Conservation (phyloP, 2,797 vertebrate species). For the Sebastiscus tertius region DNA sequence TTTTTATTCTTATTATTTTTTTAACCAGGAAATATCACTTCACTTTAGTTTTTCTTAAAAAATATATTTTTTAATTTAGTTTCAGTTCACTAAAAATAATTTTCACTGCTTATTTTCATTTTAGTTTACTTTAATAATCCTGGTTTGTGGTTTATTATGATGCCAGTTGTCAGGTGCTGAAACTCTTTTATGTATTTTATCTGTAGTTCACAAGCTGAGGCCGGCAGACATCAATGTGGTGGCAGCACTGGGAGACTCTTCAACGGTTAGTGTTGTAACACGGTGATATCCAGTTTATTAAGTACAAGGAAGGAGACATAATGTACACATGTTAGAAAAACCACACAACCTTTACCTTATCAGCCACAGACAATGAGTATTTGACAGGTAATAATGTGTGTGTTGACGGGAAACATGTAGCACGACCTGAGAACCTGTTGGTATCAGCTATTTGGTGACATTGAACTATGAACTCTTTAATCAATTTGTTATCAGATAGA, state of each 20-base stretch:
- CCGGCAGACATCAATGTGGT: conserved; percentile 89
- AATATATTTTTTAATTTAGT: no score
- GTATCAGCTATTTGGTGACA: conserved; percentile 3
- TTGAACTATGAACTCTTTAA: conserved; percentile 49
- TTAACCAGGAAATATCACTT: no score
- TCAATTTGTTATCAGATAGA: conserved; percentile 43
- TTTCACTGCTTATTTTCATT: no score
- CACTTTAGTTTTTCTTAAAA: no score
- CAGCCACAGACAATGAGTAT: not conserved
- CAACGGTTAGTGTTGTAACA: conserved; percentile 62
- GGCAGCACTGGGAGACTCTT: conserved; percentile 84
- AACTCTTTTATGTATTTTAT: conserved; percentile 11
- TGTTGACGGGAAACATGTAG: not conserved
- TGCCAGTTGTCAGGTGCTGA: not conserved
- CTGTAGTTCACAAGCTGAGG: conserved; percentile 85
- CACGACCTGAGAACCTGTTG: not conserved
- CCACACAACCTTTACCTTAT: not conserved
- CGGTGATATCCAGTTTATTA: not conserved
- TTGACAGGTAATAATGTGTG: not conserved
- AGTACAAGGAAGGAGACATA: not conserved
- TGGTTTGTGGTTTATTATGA: not conserved
- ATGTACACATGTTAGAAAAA: not conserved
- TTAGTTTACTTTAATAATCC: no score
- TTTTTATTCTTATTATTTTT: no score
- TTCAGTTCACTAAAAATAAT: no score